Evolutionary conservation across 2,113 vertebrate species (phyloP).

Genomic region (Upupa epops): DNA sequence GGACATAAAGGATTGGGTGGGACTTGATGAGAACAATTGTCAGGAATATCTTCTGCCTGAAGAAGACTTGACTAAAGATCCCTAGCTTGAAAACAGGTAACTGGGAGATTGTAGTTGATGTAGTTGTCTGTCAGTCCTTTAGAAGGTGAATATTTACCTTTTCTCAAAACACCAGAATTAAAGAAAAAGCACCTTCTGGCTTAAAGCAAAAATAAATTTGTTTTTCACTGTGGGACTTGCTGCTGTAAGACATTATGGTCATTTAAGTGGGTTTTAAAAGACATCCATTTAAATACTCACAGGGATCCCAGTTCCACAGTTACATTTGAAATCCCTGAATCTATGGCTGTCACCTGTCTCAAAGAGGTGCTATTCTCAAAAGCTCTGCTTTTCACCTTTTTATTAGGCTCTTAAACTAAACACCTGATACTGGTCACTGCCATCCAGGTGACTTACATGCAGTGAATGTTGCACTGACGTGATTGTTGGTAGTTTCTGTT

Average conservation of each 20-base stretch:
- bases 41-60: background rate
- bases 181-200: background rate
- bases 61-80: background rate
- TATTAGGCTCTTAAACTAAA: background rate
- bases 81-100: background rate
- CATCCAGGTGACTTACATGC: background rate
- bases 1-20: background rate
- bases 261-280: background rate
- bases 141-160: background rate
- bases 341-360: background rate
- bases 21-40: background rate
- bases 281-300: background rate
- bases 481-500: background rate
- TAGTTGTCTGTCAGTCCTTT: background rate
- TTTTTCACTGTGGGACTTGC: background rate
- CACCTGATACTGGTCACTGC: background rate
- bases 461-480: accelerated
- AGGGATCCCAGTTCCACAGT: background rate
- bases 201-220: background rate
- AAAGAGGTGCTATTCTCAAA: too few relatives aligned
- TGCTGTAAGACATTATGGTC: background rate
- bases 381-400: background rate
- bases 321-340: background rate
- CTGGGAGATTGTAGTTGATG: background rate
- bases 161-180: background rate